These are phyloP conservation scores for Alligator mississippiensis DNA, from an alignment of 2,113 vertebrate genomes.

Conservation along the genomic window DNA sequence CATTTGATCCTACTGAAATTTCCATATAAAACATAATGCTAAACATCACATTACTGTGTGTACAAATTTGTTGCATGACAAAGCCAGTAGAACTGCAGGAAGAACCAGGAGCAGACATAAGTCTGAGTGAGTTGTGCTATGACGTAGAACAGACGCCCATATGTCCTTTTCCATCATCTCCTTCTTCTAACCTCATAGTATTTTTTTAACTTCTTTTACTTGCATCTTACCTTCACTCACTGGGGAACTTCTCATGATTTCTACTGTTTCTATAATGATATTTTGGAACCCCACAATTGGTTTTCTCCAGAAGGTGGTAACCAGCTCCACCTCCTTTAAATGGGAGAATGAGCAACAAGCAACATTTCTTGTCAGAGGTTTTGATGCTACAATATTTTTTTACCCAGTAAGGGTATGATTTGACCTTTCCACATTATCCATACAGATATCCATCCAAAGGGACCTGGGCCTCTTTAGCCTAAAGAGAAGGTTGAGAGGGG, in stretches of 20 bases:
- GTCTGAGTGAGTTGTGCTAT: background rate
- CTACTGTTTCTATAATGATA: background rate
- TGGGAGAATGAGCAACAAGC: background rate
- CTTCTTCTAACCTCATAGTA: background rate
- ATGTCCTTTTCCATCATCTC: background rate
- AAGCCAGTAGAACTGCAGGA: no score
- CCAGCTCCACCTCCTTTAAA: background rate
- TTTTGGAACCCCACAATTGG: background rate
- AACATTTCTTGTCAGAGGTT: background rate
- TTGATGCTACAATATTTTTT: background rate
- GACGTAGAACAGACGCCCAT: background rate
- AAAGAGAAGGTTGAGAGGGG: no score
- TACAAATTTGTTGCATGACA: background rate
- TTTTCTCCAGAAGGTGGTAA: background rate
- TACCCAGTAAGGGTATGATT: background rate
- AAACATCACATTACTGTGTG: background rate
- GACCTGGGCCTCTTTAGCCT: no score
- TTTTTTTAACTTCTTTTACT: background rate
- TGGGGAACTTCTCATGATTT: background rate
- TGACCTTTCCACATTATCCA: background rate
- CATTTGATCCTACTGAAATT: background rate
- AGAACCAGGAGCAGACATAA: background rate
- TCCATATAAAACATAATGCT: background rate
- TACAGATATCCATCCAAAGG: background rate
- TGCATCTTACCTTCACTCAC: background rate